Base-by-base conservation (phyloP, 2,113 vertebrate species). In the Phalacrocorax pelagicus region DNA sequence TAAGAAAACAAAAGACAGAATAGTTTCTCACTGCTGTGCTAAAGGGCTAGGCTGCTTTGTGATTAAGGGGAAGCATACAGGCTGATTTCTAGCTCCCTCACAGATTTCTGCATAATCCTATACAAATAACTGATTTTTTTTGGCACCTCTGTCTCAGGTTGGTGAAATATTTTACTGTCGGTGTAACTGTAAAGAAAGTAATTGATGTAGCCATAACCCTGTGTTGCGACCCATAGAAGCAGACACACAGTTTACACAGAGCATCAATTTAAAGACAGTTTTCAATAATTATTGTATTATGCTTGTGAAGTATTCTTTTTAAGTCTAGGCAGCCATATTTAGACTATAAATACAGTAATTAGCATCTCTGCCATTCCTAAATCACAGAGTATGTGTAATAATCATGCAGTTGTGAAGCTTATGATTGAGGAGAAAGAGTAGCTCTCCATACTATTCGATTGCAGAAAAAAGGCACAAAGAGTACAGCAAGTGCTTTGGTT, bases 211-310 rank as follows among this genome's bases (percentile, higher is more conserved):
- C 24, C 18, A 30, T 13, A 91, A 85, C 32, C 22, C 17, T 59
- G 10, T 24, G 24, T 63, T 59, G 67, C n/a, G 72, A 63, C 3
- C 12, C n/a, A 59, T 0, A 59, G 20, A 34, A 40, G 34, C 0
- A 0, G 1, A 40, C 19, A 46, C 1, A 21, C 9, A 32, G 27
- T 73, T 81, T 65, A 55, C 5, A 69, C 0, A 38, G 3, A 8
- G 15, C 32, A 78, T 15, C 18, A 63, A 20, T 55, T 27, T 62
- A 47, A 89, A 36, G 55, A 72, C 15, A 13, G 16, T 38, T 71
- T 77, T 72, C 62, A 44, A 19, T 57, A 55, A 75, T 23, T 7
- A 17, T 0, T 55, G 38, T 15, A 32, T 14, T 54, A 58, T 2
- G 5, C 5, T 71, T 79, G n/a, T 63, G 9, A 84, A 91, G 52